These are phyloP conservation scores for Allygus modestus DNA, from an alignment of 2,888 invertebrate genomes.

Conservation along the genomic window DNA sequence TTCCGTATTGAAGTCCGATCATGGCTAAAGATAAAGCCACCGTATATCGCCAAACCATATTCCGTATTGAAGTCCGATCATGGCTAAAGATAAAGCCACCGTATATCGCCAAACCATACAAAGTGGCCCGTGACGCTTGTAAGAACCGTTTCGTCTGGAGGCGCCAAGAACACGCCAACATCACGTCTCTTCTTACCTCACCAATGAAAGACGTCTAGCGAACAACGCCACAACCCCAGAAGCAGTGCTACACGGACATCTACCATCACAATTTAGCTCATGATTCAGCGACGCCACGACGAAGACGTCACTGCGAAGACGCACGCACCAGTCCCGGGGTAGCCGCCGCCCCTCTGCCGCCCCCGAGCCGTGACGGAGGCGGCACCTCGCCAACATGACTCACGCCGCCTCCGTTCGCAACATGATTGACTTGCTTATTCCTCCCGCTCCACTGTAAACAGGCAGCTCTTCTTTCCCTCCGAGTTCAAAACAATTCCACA, in stretches of 20 bases:
- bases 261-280: not conserved
- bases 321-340: not conserved
- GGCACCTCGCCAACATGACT: slow-evolving; percentile 31
- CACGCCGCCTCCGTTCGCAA: not conserved
- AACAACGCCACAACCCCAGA: no score
- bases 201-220: not conserved
- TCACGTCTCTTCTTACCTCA: not conserved
- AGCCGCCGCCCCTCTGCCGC: not conserved
- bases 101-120: no score
- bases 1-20: no score
- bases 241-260: not conserved
- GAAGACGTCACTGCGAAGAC: not conserved
- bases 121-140: no score
- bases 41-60: no score
- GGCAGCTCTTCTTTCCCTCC: not conserved
- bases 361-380: slow-evolving; percentile 19
- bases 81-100: no score
- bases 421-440: slow-evolving; percentile 20
- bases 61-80: not conserved
- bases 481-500: not conserved
- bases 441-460: not conserved
- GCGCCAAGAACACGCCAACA: not conserved
- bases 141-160: no score
- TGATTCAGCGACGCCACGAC: not conserved
- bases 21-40: no score